phyloP scores from a whole-genome alignment of 2,113 vertebrate genomes.

The Axis porcinus region DNA sequence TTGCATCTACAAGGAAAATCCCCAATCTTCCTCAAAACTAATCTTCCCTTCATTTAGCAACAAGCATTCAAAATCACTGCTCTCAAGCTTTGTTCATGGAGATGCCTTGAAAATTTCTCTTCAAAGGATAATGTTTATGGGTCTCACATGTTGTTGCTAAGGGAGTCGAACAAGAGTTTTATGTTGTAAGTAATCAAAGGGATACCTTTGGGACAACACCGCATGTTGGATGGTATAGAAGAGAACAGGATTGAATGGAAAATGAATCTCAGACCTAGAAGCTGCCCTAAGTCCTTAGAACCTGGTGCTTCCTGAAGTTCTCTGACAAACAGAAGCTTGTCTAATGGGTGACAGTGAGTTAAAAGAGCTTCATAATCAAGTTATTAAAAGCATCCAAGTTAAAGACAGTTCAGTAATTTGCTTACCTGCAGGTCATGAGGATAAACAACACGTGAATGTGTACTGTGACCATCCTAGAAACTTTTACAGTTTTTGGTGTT shows the following conservation, averaged over 20 bases:
- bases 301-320: not conserved
- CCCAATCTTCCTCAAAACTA: not conserved
- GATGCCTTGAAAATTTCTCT: not conserved
- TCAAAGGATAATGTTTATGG: slow-evolving; percentile 6
- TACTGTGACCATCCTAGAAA: not conserved
- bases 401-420: not conserved
- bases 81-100: not conserved
- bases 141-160: not conserved
- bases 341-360: not conserved
- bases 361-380: not conserved
- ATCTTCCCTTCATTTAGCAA: not conserved
- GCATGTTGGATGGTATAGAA: not conserved
- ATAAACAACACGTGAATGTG: not conserved
- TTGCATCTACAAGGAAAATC: not conserved
- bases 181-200: slow-evolving; percentile 21
- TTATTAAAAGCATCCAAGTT: not conserved
- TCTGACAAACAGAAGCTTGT: not conserved
- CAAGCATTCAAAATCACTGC: not conserved
- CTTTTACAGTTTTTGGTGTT: not conserved
- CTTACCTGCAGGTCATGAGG: not conserved
- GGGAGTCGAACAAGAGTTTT: not conserved
- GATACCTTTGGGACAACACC: not conserved
- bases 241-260: not conserved
- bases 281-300: not conserved
- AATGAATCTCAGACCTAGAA: slow-evolving; percentile 31